Evolutionary conservation across 2,888 invertebrate genomes (phyloP), one percentile per base, ranked within the genome.

Genomic region (Cantharis flavilabris): DNA sequence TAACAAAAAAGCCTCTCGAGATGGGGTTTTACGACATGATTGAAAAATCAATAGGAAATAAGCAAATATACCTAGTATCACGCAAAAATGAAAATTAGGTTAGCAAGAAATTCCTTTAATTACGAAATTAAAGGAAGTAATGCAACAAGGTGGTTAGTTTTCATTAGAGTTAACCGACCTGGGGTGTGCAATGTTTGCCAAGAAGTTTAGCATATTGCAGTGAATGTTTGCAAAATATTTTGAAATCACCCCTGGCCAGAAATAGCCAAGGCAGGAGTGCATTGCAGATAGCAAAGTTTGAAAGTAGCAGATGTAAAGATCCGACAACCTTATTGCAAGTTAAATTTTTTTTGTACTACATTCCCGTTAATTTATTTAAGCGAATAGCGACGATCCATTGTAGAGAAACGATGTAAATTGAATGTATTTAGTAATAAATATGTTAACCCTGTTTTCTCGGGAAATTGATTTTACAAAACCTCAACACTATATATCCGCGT

Each of bases 381-480:
- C 65, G 23, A 23, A 26, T 67, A 18, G 23, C 23, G 20, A 67
- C 65, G 26, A 23, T 9, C 23, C 26, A 26, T 67, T 23, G 26
- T 67, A 67, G n/a, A 67, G 26, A 7, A 49, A 49, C 49, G 49
- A 49, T 49, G 49, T 30, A 20, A 28, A 65, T 62, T 26, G 69
- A 23, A 18, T 67, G 20, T 33, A 33, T 64, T 63, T 33, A 69
- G 63, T 63, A 71, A 74, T 73, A 77, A 71, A 75, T 75, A 67
- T 69, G 64, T 75, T 77, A 77, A 77, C 69, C 70, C 23, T 62
- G 65, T 77, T 76, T 75, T 65, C 70, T 49, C 33, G 11, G 20
- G 33, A 75, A 75, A 75, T 77, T 75, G 77, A 75, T 77, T 77
- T 72, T 70, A 77, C 75, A 77, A 77, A 77, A 75, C 72, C 75